These are phyloP conservation scores for Linepithema humile DNA, from an alignment of 1,140 invertebrate genomes.

Conservation along the genomic window DNA sequence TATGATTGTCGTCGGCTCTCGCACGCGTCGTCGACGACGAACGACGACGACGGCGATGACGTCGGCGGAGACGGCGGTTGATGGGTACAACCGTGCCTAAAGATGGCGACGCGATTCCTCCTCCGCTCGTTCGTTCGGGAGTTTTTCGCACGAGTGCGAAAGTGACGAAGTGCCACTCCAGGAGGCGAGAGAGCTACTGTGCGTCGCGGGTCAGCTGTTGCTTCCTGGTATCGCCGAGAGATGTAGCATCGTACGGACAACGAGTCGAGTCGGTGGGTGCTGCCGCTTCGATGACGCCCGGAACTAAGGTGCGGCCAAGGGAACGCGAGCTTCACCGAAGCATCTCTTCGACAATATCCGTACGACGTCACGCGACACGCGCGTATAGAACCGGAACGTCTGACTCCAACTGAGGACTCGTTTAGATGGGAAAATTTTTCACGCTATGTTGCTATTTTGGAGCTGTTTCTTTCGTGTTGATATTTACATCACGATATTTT, in stretches of 20 bases:
- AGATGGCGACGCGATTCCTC: conserved; percentile 78
- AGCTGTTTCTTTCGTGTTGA: not conserved
- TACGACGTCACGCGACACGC: conserved; percentile 2
- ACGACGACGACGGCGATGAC: conserved; percentile 41
- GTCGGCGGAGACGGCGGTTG: conserved; percentile 47
- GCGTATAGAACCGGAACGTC: not conserved
- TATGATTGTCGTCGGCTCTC: conserved; percentile 1
- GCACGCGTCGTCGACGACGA: conserved; percentile 40
- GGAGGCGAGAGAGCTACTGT: conserved; percentile 74
- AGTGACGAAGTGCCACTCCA: conserved; percentile 65
- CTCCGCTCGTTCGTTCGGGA: conserved; percentile 60
- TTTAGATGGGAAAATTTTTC: not conserved
- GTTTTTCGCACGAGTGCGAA: conserved; percentile 76
- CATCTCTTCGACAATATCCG: not conserved
- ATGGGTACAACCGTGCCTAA: conserved; percentile 72
- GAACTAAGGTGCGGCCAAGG: not conserved
- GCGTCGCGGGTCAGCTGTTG: conserved; percentile 65
- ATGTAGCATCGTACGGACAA: conserved; percentile 64
- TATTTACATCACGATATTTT: too few species aligned
- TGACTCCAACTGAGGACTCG: not conserved
- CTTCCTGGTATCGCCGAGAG: conserved; percentile 68
- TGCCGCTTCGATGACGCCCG: conserved; percentile 41
- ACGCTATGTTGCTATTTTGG: not conserved
- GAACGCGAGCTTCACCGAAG: not conserved
- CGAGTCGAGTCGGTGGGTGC: conserved; percentile 23